Evolutionary conservation across 2,113 vertebrate species (phyloP), one percentile per base, ranked within the genome.

Genomic region (Leucopternis melanops): DNA sequence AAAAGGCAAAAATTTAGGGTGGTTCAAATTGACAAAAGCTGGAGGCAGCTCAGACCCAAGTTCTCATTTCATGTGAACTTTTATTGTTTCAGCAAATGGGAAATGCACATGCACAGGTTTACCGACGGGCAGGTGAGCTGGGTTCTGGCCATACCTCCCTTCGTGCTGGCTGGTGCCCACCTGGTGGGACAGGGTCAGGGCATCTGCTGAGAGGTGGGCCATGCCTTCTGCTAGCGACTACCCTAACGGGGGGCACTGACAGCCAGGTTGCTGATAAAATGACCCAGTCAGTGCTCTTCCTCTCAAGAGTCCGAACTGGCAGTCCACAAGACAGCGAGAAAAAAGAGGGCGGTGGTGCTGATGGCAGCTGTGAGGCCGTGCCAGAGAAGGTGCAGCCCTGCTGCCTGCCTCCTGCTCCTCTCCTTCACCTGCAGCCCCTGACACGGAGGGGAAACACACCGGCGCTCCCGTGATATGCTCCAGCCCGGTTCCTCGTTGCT

Each of bases 81-180:
- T 45, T n/a, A 58, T 9, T 1, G 3, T 38, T 71, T 70, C 54
- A 72, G 40, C 18, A 49, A 54, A 62, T 16, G 19, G 38, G 13
- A 69, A 90, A 61, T 10, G 8, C 17, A 27, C 27, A 16, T 0
- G 1, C 23, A 22, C 6, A 34, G 6, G 8, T 77, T 80, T 83
- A 11, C 27, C 3, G 34, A 77, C 52, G 36, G 29, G 2, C 23
- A 21, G 34, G 4, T 1, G 13, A 90, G 25, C 16, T 0, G 0
- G 16, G 25, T 23, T 78, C 55, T 66, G 45, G 9, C 61, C 4
- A 0, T 67, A 59, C 10, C 4, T 62, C 38, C 32, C 12, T 57
- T 61, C 2, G 0, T 5, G 1, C 6, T 65, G 42, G 21, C 31
- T 34, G 10, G 38, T 26, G 34, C 31, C 26, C 36, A 20, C 10